Evolutionary conservation across 2,888 invertebrate genomes (phyloP), one percentile per base, ranked within the genome.

Genomic region (Drosophila yooni): DNA sequence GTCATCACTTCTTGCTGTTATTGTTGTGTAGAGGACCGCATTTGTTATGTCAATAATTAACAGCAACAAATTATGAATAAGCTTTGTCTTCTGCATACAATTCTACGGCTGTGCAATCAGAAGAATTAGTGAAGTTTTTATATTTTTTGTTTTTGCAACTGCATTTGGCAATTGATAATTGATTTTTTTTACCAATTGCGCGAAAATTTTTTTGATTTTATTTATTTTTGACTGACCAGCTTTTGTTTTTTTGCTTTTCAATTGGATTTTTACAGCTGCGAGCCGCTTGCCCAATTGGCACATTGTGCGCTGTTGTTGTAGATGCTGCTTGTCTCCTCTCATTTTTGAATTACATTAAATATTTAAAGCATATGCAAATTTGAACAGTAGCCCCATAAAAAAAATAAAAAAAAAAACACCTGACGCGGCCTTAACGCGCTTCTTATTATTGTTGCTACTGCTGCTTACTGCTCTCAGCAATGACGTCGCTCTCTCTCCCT

Each of bases 311-410:
- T 66, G 57, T 66, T 71, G 57, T 70, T 63, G 70, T 40, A 46
- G 52, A 53, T 64, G 52, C 50, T 60, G 56, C 75, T 78, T 82
- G 76, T 84, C 80, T 80, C 69, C 79, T 76, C 81, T 83, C 46
- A 46, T 25, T 85, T 82, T 86, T 83, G 88, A 80, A 88, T 88
- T 90, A 76, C 88, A 90, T 88, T 88, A 90, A 88, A 88, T 83
- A 90, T 88, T 88, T 86, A 88, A 90, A 88, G 78, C 88, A 89
- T 88, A 88, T 88, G 88, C 88, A 88, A 88, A 90, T 88, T 88
- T 90, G 80, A 88, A 75, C 86, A 87, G 87, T 88, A 73, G 83
- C 85, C 64, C 68, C 83, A 77, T 89, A 73, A 83, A 87, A 82
- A 83, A 29, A 29, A 72, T 83, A 71, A 83, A 83, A 83, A 82